A percentile compares a stretch with the other conserved stretches of the same genome.
Evolutionary conservation across 2,888 invertebrate species (phyloP).

Genomic region (Cephus spinipes): DNA sequence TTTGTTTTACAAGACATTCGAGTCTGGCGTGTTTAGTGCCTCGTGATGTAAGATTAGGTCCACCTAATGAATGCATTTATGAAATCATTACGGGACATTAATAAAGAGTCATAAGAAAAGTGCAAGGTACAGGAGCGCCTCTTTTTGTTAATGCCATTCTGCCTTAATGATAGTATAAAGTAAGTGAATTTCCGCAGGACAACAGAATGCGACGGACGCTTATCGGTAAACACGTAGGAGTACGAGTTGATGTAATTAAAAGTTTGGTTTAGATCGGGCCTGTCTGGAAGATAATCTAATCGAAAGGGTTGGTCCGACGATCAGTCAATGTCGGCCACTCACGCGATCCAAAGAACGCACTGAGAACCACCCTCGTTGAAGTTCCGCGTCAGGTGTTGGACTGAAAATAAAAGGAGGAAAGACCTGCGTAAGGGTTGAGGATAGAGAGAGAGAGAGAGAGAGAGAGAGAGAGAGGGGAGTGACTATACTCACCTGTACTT

Average conservation of each 20-base stretch:
- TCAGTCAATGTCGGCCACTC: constrained; percentile 21
- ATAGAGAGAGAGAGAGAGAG: too few species aligned
- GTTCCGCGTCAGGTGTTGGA: not conserved
- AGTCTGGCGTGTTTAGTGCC: not conserved
- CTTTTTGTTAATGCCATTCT: not conserved
- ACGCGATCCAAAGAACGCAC: constrained; percentile 1
- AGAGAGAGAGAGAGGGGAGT: too few species aligned
- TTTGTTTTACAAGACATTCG: too few species aligned
- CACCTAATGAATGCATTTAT: not conserved
- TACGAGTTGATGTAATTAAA: constrained; percentile 20
- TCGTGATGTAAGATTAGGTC: not conserved
- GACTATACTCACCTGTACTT: not conserved
- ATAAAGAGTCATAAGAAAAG: not conserved
- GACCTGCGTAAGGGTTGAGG: not conserved
- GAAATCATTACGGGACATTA: not conserved
- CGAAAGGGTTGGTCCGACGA: constrained; percentile 13
- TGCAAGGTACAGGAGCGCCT: not conserved
- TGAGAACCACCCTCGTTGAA: not conserved
- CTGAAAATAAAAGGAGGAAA: not conserved
- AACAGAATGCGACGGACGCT: not conserved
- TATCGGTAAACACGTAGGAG: not conserved
- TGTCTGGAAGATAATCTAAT: not conserved
- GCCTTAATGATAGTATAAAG: not conserved
- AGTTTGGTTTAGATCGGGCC: constrained; percentile 11
- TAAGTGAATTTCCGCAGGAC: not conserved